These are phyloP conservation scores for Drosophila arawakana DNA, from an alignment of 1,140 invertebrate species.

Conservation along the genomic window DNA sequence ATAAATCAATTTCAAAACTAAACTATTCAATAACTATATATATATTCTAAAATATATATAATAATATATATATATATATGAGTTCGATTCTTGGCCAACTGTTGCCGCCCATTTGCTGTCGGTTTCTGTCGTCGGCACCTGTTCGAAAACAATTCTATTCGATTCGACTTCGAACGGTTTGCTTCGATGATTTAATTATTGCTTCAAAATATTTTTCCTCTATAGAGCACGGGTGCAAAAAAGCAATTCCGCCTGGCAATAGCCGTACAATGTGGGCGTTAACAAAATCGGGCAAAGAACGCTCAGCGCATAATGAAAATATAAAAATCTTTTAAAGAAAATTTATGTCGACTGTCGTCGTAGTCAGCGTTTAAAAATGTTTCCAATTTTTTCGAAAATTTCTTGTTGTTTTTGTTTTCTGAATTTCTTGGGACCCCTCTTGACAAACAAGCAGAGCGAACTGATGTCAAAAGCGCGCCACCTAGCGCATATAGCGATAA, in stretches of 20 bases:
- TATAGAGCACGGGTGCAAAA: slow-evolving; percentile 43
- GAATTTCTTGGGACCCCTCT: slow-evolving; percentile 8
- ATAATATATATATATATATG: slow-evolving; percentile 7
- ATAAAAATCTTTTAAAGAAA: slow-evolving; percentile 33
- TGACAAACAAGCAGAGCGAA: slow-evolving; percentile 64
- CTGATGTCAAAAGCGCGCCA: slow-evolving; percentile 74
- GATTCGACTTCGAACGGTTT: slow-evolving; percentile 71
- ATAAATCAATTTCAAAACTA: slow-evolving; percentile 37
- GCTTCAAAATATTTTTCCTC: slow-evolving; percentile 48
- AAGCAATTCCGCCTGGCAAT: background rate
- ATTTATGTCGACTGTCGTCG: slow-evolving; percentile 21
- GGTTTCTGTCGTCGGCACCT: slow-evolving; percentile 60
- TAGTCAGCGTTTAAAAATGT: slow-evolving; percentile 42
- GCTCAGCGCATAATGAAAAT: slow-evolving; percentile 46
- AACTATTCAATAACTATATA: slow-evolving; percentile 2
- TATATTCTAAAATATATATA: slow-evolving; percentile 6
- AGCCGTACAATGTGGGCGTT: slow-evolving; percentile 54
- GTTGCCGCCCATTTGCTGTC: slow-evolving; percentile 68
- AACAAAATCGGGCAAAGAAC: background rate
- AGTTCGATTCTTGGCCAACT: slow-evolving; percentile 48
- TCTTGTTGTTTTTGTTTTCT: background rate
- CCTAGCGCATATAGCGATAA: background rate
- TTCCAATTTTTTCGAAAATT: slow-evolving; percentile 15
- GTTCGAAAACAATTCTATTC: slow-evolving; percentile 80
- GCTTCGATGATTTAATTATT: slow-evolving; percentile 81